phyloP scores from a whole-genome alignment of 2,888 invertebrate genomes.

The Agriopis aurantiaria region DNA sequence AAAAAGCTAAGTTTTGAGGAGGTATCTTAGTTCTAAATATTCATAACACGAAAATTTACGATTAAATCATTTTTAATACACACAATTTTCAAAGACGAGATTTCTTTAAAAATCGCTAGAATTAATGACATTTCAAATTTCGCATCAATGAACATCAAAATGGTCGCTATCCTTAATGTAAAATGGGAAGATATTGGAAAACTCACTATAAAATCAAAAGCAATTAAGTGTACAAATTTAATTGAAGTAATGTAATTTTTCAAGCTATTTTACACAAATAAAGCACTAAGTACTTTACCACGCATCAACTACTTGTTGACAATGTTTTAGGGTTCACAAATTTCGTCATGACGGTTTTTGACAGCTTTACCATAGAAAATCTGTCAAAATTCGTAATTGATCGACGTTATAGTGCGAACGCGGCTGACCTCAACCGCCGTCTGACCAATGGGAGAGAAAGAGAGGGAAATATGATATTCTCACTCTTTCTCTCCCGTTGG shows the following conservation, averaged over 20 bases:
- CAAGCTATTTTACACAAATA: neutral
- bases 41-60: constrained; percentile 27
- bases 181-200: constrained; percentile 22
- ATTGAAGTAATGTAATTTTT: neutral
- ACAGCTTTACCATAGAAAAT: too few relatives aligned
- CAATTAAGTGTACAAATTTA: neutral
- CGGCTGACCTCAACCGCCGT: too few relatives aligned
- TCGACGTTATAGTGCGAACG: too few relatives aligned
- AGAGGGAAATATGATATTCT: too few relatives aligned
- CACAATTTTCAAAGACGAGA: neutral
- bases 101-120: constrained; percentile 10
- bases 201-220: constrained; percentile 11
- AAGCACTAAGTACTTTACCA: neutral
- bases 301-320: constrained; percentile 10
- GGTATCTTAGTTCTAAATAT: constrained; percentile 40
- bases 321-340: neutral
- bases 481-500: too few relatives aligned
- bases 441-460: too few relatives aligned
- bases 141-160: constrained; percentile 15
- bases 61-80: constrained; percentile 8
- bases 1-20: constrained; percentile 39
- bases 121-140: constrained; percentile 1
- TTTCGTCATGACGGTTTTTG: too few relatives aligned
- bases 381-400: too few relatives aligned
- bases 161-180: constrained; percentile 11